Evolutionary conservation across 2,888 invertebrate genomes (phyloP), one percentile per base, ranked within the genome.

Genomic region (Zygothrica quintamaculata): DNA sequence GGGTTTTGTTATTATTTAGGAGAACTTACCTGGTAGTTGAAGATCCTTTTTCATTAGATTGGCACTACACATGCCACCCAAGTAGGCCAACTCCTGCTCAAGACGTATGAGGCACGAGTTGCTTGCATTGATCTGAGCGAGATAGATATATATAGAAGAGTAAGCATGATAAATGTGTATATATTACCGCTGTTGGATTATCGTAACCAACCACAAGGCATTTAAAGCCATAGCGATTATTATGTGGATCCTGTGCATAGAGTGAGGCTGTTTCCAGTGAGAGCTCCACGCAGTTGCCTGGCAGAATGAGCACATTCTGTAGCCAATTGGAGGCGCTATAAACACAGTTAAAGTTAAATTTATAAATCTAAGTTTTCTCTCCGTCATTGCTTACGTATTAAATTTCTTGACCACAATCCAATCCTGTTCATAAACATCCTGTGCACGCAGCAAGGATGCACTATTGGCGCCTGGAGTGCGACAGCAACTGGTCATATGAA

Each of bases 251-350:
- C 86, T 96, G 97, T 65, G 97, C 94, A 90, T 98, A 99, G 90
- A 98, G 96, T 0, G 98, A 96, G 0, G 98, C 97, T 0, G 99
- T 98, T 92, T 99, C 99, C 88, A 99, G 90, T 0, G 98, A 98
- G 90, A 99, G 98, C 84, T 98, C 94, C 0, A 99, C 95, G 92
- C 98, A 97, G 90, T 98, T 97, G 12, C 98, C 98, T 29, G 98
- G 98, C 34, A 98, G 91, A 57, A 98, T 93, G 9, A 98, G 92
- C 0, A 96, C 94, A 76, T 94, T 95, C 82, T 95, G 95, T 0
- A 98, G 97, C 98, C 99, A 99, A 55, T 90, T 88, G 3, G 90
- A 88, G 1, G 89, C 61, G 2, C 91, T 91, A 46, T 1, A 75
- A 11, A 3, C 5, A 5, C 3, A 22, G 18, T 22, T 22, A 5